Evolutionary conservation across 1,140 invertebrate species (phyloP).

Genomic region (Meloidogyne exigua): DNA sequence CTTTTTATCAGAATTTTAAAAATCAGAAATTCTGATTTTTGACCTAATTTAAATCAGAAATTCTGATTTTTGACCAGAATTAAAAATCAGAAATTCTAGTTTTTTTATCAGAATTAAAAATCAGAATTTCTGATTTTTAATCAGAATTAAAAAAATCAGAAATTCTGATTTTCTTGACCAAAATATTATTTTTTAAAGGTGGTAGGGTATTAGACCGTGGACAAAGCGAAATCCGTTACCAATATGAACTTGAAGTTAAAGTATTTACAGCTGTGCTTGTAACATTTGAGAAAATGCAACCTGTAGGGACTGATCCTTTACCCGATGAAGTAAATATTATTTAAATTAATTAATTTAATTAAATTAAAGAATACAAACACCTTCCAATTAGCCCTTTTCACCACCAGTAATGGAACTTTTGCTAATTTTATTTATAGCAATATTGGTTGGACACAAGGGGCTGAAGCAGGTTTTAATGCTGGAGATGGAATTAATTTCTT

Average conservation of each 20-base stretch:
- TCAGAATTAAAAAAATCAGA: no score
- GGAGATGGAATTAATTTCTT: constrained; percentile 51
- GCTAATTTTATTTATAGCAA: constrained; percentile 64
- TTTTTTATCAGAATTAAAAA: background rate
- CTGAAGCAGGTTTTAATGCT: constrained; percentile 61
- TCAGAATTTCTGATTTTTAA: no score
- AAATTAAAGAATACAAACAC: constrained; percentile 58
- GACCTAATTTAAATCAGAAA: background rate
- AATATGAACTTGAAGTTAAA: constrained; percentile 60
- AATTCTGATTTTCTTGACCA: background rate
- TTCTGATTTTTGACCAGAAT: background rate
- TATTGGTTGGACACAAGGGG: constrained; percentile 63
- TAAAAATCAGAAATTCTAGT: background rate
- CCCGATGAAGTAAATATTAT: constrained; percentile 50
- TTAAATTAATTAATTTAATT: background rate
- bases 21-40: background rate
- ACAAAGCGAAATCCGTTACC: constrained; percentile 63
- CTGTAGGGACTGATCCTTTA: constrained; percentile 42
- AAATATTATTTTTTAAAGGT: constrained; percentile 27
- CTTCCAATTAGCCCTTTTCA: constrained; percentile 62
- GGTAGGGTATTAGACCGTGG: constrained; percentile 60
- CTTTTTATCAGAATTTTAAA: no score
- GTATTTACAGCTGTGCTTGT: constrained; percentile 50
- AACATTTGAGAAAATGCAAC: constrained; percentile 63
- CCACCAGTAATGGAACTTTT: constrained; percentile 59